These are phyloP conservation scores for Apis dorsata DNA, from an alignment of 1,140 invertebrate genomes.

Conservation along the genomic window DNA sequence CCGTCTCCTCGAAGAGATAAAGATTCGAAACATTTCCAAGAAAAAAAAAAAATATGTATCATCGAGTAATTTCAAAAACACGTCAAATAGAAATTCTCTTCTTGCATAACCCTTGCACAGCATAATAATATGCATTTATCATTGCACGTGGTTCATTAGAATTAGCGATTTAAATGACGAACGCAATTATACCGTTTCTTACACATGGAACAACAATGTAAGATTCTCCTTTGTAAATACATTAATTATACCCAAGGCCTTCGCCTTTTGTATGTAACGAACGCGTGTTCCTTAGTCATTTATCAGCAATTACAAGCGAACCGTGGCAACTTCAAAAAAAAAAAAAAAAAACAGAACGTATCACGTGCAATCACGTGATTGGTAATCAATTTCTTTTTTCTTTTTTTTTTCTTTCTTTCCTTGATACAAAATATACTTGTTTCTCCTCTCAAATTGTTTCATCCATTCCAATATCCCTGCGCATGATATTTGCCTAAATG, in stretches of 20 bases:
- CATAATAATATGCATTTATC: background rate
- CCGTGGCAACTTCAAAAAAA: background rate
- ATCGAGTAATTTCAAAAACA: background rate
- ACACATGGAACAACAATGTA: background rate
- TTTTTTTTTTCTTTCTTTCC: too few species aligned
- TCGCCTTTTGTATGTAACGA: background rate
- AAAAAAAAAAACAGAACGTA: background rate
- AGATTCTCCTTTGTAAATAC: background rate
- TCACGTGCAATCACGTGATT: background rate
- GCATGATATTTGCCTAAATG: too few species aligned
- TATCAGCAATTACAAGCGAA: constrained; percentile 1
- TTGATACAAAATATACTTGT: background rate
- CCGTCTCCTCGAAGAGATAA: background rate
- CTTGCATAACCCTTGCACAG: too few species aligned
- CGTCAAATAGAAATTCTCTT: background rate
- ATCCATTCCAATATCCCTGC: too few species aligned
- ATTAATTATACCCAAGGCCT: constrained; percentile 7
- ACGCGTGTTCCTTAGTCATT: background rate
- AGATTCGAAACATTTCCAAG: background rate
- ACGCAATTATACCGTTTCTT: background rate
- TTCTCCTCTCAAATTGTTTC: background rate
- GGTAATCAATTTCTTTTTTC: background rate
- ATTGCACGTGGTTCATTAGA: background rate
- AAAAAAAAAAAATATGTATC: background rate
- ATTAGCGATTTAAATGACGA: too few species aligned